Base-by-base conservation (phyloP, 2,888 invertebrate species). In the Eristalis pertinax region DNA sequence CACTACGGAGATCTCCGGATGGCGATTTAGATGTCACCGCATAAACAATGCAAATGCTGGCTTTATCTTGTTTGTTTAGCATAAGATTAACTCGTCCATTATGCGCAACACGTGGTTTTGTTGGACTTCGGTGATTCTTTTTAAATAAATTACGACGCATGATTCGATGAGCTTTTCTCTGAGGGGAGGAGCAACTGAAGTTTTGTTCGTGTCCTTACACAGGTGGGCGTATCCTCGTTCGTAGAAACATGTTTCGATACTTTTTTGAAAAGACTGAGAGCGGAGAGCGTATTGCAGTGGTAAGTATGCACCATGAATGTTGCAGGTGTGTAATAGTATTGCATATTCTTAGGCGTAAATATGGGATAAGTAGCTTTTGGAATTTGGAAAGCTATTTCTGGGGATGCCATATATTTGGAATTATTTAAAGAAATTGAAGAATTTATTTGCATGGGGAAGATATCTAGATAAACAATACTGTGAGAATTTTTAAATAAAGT, bases 71-170 rank as follows among this genome's bases (percentile, higher is more conserved):
- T 19, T 8, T 19, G 19, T 50, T 50, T 50, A 19, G 50, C 50
- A 50, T 19, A 50, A n/a, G 19, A 19, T 19, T 50, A 19, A 50
- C 5, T 50, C 19, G 19, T 50, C 7, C 50, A 50, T 50, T 2
- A 19, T 19, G 50, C 15, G 32, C 85, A 85, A 85, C 85, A 85
- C 56, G 82, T 85, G 68, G 26, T 15, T 13, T 60, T 32, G n/a
- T 19, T n/a, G 8, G 19, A 50, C 0, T 50, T 19, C 19, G 8
- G 0, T 50, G 50, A 19, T n/a, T 50, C 5, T 19, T 19, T 50
- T 19, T 7, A 13, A 75, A 75, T 22, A 69, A 60, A 38, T 13
- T 7, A 70, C 22, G 1, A 77, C 85, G 85, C 85, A 85, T 73
- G 74, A 38, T 2, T 2, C 10, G 19, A 11, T 29, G 50, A 81